Percentiles rank a stretch among this genome's conserved stretches.
Conservation (phyloP, 2,888 invertebrate genomes). For the Pheosia gnoma region DNA sequence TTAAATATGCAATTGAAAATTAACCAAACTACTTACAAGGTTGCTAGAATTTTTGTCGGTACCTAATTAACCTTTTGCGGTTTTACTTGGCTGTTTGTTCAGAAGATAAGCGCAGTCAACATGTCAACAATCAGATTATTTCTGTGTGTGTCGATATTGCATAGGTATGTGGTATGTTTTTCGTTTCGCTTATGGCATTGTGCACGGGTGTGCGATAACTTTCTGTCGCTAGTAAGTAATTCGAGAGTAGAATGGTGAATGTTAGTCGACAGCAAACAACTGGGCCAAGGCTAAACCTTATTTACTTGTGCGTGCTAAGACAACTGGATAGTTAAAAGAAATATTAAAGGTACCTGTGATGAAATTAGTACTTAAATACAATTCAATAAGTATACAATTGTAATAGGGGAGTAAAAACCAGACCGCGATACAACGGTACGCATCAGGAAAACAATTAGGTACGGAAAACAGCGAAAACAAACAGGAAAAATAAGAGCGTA, state of each 20-base stretch:
- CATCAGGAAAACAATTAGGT: too few relatives aligned
- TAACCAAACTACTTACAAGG: too few relatives aligned
- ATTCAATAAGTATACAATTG: too few relatives aligned
- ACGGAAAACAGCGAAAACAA: too few relatives aligned
- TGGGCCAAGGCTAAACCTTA: conserved; percentile 44
- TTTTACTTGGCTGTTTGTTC: background rate
- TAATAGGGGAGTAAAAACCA: too few relatives aligned
- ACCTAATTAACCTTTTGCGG: background rate
- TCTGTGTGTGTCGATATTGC: background rate
- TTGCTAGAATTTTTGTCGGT: too few relatives aligned
- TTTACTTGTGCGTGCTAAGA: conserved; percentile 3
- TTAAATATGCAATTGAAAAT: too few relatives aligned
- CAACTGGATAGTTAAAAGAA: background rate
- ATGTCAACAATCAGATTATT: background rate
- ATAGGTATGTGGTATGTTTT: background rate
- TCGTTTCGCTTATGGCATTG: conserved; percentile 22
- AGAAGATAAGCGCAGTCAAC: background rate
- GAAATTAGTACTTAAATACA: too few relatives aligned
- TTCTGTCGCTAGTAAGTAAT: background rate
- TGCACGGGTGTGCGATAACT: background rate
- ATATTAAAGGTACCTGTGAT: too few relatives aligned
- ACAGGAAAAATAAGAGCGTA: too few relatives aligned
- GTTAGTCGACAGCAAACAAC: conserved; percentile 15
- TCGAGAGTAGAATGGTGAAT: conserved; percentile 17
- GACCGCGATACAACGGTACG: too few relatives aligned